phyloP scores from a whole-genome alignment of 2,888 invertebrate genomes.

The Protodeltote pygarga region DNA sequence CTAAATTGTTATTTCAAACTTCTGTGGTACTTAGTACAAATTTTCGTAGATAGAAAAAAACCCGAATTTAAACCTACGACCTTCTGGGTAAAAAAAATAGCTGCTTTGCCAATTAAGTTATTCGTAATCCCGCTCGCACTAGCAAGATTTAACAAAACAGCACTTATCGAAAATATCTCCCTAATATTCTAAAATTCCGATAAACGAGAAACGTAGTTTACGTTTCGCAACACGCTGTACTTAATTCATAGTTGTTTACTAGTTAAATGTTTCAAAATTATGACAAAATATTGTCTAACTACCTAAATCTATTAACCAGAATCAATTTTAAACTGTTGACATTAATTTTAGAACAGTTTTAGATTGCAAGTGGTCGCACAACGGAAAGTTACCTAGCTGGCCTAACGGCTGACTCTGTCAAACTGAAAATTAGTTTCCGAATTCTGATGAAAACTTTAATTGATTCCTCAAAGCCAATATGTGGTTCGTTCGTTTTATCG shows the following conservation, averaged over 20 bases:
- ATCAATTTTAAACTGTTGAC: constrained; percentile 72
- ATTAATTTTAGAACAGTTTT: constrained; percentile 63
- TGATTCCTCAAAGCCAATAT: constrained; percentile 81
- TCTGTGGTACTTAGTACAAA: too few relatives aligned
- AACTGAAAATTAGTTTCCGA: constrained; percentile 83
- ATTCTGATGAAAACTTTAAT: constrained; percentile 85
- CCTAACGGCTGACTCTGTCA: constrained; percentile 79
- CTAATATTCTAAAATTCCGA: too few relatives aligned
- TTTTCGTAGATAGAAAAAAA: too few relatives aligned
- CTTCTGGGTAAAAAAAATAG: too few relatives aligned
- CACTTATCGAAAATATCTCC: too few relatives aligned
- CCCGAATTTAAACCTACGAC: too few relatives aligned
- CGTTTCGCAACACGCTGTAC: not conserved
- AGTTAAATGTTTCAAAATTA: constrained; percentile 23
- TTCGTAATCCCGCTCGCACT: too few relatives aligned
- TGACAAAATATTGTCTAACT: constrained; percentile 42
- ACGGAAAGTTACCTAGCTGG: constrained; percentile 68
- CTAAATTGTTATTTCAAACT: too few relatives aligned
- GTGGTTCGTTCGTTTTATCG: constrained; percentile 71
- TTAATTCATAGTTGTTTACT: constrained; percentile 19
- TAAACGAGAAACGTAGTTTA: too few relatives aligned
- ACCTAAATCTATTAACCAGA: constrained; percentile 32
- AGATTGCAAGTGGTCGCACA: constrained; percentile 60
- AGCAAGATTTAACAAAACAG: too few relatives aligned
- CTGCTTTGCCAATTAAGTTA: too few relatives aligned